Evolutionary conservation across 92 coral and sea anemone species (phyloP).

Genomic region (Umimayanthus kanabou): DNA sequence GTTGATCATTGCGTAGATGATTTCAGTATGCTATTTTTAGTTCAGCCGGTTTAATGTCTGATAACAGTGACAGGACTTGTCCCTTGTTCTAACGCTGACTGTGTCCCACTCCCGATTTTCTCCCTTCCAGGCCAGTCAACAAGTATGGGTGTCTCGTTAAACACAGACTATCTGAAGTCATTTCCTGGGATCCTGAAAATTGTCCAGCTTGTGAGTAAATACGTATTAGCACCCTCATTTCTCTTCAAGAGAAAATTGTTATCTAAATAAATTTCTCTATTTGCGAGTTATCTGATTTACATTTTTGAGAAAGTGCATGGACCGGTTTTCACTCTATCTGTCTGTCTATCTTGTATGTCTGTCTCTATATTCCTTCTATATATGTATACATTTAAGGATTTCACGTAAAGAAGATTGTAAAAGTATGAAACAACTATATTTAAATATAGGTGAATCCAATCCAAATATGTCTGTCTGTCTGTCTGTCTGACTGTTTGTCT

Average conservation of each 20-base stretch:
- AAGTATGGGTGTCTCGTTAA: conserved; percentile 27
- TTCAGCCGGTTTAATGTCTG: background rate
- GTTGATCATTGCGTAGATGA: too few relatives aligned
- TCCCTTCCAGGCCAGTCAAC: background rate
- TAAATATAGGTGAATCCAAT: too few relatives aligned
- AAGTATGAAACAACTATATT: too few relatives aligned
- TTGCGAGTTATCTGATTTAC: too few relatives aligned
- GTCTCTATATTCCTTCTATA: background rate
- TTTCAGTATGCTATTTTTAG: too few relatives aligned
- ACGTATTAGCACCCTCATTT: background rate
- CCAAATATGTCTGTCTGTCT: too few relatives aligned
- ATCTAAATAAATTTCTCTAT: background rate
- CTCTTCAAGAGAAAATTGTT: too few relatives aligned
- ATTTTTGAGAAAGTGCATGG: too few relatives aligned
- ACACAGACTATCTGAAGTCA: conserved; percentile 32
- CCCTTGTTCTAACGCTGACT: background rate
- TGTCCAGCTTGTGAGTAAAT: conserved; percentile 31
- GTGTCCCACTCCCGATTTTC: background rate
- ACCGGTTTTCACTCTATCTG: too few relatives aligned
- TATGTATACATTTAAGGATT: too few relatives aligned
- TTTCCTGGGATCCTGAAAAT: conserved; percentile 34
- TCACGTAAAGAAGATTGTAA: too few relatives aligned
- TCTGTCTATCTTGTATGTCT: background rate
- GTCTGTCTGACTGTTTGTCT: too few relatives aligned
- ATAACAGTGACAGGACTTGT: background rate